phyloP scores from a whole-genome alignment of 2,113 vertebrate genomes.

The Steatornis caripensis region DNA sequence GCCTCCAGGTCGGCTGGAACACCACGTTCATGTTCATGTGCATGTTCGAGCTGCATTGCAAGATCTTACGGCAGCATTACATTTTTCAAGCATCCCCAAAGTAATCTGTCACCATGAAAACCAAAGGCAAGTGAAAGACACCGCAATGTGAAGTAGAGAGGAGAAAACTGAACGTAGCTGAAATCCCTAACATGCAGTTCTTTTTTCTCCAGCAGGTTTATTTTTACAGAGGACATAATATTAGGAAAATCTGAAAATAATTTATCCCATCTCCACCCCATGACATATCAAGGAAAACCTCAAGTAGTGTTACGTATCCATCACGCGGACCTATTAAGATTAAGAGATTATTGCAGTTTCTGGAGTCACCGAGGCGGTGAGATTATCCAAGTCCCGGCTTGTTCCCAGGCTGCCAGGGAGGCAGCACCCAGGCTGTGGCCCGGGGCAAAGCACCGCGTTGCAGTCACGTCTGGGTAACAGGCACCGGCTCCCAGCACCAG shows the following conservation, averaged over 20 bases:
- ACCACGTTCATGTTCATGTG: background rate
- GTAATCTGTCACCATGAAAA: background rate
- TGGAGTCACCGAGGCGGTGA: background rate
- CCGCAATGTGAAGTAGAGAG: background rate
- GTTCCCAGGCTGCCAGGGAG: background rate
- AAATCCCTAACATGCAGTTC: background rate
- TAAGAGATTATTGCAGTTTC: background rate
- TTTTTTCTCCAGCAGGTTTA: background rate
- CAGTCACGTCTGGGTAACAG: background rate
- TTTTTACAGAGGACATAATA: background rate
- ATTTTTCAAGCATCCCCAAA: background rate
- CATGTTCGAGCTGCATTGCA: fast-evolving
- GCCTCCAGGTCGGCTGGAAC: background rate
- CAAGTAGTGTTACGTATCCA: background rate
- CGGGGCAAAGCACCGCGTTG: background rate
- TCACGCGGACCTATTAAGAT: background rate
- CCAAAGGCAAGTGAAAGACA: background rate
- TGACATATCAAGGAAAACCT: background rate
- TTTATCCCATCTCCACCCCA: background rate
- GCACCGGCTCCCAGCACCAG: background rate
- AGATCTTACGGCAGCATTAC: background rate
- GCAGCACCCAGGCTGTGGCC: background rate
- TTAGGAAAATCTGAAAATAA: background rate
- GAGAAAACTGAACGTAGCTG: background rate
- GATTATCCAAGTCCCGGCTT: background rate